Conservation (phyloP, 2,797 vertebrate species). For the Bryconaethiops microstoma region DNA sequence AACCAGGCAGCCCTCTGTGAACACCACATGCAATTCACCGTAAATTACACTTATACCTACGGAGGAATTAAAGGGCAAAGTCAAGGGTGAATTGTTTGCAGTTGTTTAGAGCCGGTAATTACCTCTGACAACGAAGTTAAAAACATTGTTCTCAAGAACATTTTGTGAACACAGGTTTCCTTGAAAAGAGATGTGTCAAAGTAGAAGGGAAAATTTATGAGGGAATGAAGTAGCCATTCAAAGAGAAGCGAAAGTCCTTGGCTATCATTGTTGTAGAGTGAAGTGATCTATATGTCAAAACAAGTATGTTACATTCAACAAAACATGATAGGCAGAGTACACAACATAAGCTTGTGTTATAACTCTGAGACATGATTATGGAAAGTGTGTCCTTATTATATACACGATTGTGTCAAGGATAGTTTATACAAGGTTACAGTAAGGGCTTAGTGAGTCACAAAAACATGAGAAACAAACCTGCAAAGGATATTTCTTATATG, state of each 20-base stretch:
- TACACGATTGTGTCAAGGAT: neutral
- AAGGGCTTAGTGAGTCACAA: neutral
- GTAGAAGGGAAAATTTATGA: neutral
- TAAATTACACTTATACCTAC: slow-evolving; percentile 17
- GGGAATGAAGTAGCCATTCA: neutral
- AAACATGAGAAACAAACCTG: neutral
- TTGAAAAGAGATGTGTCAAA: neutral
- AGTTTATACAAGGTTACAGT: neutral
- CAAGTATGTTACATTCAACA: neutral
- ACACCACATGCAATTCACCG: slow-evolving; percentile 11
- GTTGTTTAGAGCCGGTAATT: slow-evolving; percentile 18
- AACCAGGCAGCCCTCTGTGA: slow-evolving; percentile 30
- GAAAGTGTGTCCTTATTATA: neutral
- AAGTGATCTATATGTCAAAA: slow-evolving; percentile 4
- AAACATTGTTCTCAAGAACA: neutral
- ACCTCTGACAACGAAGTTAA: slow-evolving; percentile 5
- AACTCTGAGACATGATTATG: neutral
- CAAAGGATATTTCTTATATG: neutral
- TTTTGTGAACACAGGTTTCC: slow-evolving; percentile 13
- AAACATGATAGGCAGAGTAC: neutral
- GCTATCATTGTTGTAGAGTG: neutral
- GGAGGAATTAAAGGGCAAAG: slow-evolving; percentile 15
- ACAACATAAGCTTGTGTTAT: neutral
- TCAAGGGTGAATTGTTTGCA: slow-evolving; percentile 27
- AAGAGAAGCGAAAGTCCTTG: neutral